Conservation (phyloP, 2,797 vertebrate genomes). For the Macropodus opercularis region DNA sequence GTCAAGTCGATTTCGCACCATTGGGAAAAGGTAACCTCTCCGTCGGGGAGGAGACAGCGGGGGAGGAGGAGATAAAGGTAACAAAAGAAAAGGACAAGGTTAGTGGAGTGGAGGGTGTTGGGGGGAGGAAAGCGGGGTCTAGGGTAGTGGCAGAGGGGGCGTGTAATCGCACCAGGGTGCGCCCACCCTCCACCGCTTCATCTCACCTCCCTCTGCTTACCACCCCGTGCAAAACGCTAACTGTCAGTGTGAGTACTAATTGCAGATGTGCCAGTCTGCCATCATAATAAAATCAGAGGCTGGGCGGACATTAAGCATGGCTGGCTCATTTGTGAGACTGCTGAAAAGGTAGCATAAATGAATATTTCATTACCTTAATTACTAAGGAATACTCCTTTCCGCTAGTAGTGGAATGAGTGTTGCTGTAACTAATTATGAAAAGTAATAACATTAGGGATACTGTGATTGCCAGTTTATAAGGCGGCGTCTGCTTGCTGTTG, state of each 20-base stretch:
- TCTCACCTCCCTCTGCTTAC: constrained; percentile 86
- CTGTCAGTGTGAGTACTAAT: constrained; percentile 93
- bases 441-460: constrained; percentile 93
- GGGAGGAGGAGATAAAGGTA: constrained; percentile 56
- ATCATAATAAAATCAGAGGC: constrained; percentile 97
- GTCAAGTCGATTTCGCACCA: constrained; percentile 98
- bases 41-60: constrained; percentile 48
- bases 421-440: constrained; percentile 87
- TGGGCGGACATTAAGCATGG: constrained; percentile 94
- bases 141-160: constrained; percentile 75
- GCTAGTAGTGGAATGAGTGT: constrained; percentile 94
- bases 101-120: constrained; percentile 45
- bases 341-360: constrained; percentile 99
- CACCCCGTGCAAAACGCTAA: constrained; percentile 83
- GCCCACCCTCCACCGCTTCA: constrained; percentile 49
- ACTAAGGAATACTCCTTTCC: constrained; percentile 97
- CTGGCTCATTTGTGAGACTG: constrained; percentile 97
- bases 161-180: constrained; percentile 82
- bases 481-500: constrained; percentile 65
- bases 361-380: constrained; percentile 99
- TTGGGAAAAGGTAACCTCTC: constrained; percentile 99
- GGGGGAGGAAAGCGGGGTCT: constrained; percentile 66
- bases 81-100: constrained; percentile 36
- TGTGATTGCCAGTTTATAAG: constrained; percentile 90
- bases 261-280: constrained; percentile 97